These are phyloP conservation scores for Drosophila busckii DNA, from an alignment of 1,140 invertebrate species.

Conservation along the genomic window DNA sequence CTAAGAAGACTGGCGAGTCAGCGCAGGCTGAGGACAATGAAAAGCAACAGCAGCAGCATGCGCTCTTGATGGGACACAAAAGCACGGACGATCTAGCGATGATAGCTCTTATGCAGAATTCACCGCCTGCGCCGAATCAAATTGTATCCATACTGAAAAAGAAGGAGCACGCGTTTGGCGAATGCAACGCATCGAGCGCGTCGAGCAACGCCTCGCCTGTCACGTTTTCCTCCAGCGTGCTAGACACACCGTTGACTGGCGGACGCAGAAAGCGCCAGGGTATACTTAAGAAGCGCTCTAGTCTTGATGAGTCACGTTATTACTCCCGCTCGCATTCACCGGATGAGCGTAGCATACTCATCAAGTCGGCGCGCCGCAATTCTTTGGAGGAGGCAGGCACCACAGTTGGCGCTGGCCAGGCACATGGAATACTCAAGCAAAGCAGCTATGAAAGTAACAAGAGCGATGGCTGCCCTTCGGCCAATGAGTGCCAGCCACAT, in stretches of 20 bases:
- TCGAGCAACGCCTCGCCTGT: slow-evolving; percentile 83
- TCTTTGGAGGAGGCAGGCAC: slow-evolving; percentile 68
- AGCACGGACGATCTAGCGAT: slow-evolving; percentile 75
- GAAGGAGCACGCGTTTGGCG: slow-evolving; percentile 81
- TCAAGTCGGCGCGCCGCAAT: slow-evolving; percentile 80
- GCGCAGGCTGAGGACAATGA: slow-evolving; percentile 18
- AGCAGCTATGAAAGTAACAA: slow-evolving; percentile 82
- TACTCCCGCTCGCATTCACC: slow-evolving; percentile 78
- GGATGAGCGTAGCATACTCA: slow-evolving; percentile 70
- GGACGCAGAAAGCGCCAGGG: slow-evolving; percentile 83
- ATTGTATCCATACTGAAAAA: slow-evolving; percentile 89
- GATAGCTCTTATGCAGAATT: slow-evolving; percentile 25
- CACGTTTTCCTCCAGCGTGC: slow-evolving; percentile 84
- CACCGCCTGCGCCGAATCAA: slow-evolving; percentile 78
- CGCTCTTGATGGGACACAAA: slow-evolving; percentile 63
- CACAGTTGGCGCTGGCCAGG: slow-evolving; percentile 36
- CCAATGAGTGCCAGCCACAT: slow-evolving; percentile 84
- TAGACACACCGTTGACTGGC: slow-evolving; percentile 80
- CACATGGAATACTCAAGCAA: slow-evolving; percentile 85
- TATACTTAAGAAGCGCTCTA: slow-evolving; percentile 89
- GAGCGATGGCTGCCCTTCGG: slow-evolving; percentile 80
- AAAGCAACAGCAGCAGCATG: slow-evolving; percentile 9
- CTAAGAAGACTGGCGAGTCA: slow-evolving; percentile 63
- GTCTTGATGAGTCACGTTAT: slow-evolving; percentile 85
- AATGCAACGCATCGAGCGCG: slow-evolving; percentile 79